Percentiles rank a stretch among this genome's conserved stretches.
Evolutionary conservation across 2,797 vertebrate genomes (phyloP).

Genomic region (Paedocypris micromegethes): DNA sequence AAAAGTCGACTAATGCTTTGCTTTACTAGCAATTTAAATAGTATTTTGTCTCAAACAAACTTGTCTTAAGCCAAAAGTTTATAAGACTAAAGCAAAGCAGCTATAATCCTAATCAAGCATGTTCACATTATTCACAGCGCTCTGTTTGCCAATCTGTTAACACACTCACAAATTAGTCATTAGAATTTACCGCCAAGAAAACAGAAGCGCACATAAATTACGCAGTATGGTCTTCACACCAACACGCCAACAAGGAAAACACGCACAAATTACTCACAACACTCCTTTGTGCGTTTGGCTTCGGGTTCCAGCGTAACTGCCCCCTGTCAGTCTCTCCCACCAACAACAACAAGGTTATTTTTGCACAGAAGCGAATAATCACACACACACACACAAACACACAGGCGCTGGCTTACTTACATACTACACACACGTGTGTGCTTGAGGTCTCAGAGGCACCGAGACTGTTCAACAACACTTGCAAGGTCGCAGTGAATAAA

Average conservation of each 20-base stretch:
- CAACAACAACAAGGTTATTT: conserved; percentile 1
- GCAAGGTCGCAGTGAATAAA: conserved; percentile 19
- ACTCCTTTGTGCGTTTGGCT: conserved; percentile 45
- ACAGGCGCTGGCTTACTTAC: background rate
- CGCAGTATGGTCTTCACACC: conserved; percentile 29
- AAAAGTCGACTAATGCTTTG: no score
- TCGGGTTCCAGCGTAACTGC: conserved; percentile 23
- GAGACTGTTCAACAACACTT: conserved; percentile 18
- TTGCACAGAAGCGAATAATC: conserved; percentile 16
- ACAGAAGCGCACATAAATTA: conserved; percentile 36
- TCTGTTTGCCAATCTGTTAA: conserved; percentile 41
- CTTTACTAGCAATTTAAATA: no score
- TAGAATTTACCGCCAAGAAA: conserved; percentile 39
- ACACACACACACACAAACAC: background rate
- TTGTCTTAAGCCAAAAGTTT: no score
- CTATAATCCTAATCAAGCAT: conserved; percentile 34
- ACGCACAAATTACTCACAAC: conserved; percentile 42
- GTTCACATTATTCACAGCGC: conserved; percentile 39
- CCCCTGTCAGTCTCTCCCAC: conserved; percentile 11
- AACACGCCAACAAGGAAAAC: conserved; percentile 38
- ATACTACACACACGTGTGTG: conserved; percentile 12
- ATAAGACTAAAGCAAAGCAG: background rate
- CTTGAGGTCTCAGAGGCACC: conserved; percentile 19
- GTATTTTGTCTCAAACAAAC: no score
- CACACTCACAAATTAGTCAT: conserved; percentile 46